phyloP scores from a whole-genome alignment of 2,797 vertebrate species.

The Nasua narica region DNA sequence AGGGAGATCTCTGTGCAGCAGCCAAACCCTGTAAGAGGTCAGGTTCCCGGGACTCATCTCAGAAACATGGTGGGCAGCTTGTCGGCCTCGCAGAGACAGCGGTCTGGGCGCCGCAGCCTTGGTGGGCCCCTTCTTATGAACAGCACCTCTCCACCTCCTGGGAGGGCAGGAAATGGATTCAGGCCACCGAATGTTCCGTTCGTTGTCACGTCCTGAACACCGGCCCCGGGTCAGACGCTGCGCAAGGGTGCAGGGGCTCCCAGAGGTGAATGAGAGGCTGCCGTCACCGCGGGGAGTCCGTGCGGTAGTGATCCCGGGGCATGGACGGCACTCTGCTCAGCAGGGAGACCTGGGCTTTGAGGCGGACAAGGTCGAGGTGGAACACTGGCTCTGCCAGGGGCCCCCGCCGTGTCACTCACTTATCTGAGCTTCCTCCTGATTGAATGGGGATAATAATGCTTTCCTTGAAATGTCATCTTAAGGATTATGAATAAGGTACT shows the following conservation, averaged over 20 bases:
- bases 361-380: not conserved
- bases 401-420: not conserved
- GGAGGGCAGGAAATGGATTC: not conserved
- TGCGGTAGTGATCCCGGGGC: no score
- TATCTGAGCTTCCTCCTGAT: not conserved
- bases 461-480: not conserved
- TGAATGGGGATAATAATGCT: not conserved
- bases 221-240: accelerated
- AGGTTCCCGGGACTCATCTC: not conserved
- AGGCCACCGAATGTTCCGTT: not conserved
- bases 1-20: not conserved
- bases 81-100: not conserved
- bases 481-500: not conserved
- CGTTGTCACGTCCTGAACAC: not conserved
- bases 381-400: not conserved
- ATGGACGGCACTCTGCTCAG: not conserved
- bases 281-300: accelerated
- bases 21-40: not conserved
- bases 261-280: accelerated
- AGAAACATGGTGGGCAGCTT: not conserved
- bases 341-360: not conserved
- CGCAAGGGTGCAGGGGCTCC: not conserved
- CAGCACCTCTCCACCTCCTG: not conserved
- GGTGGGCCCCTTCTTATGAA: not conserved
- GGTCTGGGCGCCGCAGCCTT: not conserved